A percentile compares a stretch with the other conserved stretches of the same genome.
Evolutionary conservation across 1,140 invertebrate genomes (phyloP).

Genomic region (Lepeophtheirus salmonis): DNA sequence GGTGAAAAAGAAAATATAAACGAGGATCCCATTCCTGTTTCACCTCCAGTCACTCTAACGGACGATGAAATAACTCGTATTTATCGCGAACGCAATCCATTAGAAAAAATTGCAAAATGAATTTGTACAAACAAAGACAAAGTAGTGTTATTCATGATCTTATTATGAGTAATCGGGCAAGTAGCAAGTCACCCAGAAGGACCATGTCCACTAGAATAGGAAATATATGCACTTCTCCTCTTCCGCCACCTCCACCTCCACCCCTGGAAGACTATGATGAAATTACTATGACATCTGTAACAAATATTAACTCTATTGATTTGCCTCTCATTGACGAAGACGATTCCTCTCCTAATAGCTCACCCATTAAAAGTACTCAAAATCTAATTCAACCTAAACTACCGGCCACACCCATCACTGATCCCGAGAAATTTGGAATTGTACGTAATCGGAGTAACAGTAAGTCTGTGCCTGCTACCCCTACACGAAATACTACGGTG

Average conservation of each 20-base stretch:
- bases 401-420: slow-evolving; percentile 5
- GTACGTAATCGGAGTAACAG: not conserved
- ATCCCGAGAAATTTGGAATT: slow-evolving; percentile 15
- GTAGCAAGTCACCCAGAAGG: not conserved
- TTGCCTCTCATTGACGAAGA: not conserved
- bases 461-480: not conserved
- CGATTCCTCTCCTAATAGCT: not conserved
- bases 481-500: not conserved
- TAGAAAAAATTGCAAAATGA: slow-evolving; percentile 5
- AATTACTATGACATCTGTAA: not conserved
- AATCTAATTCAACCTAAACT: not conserved
- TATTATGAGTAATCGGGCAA: not conserved
- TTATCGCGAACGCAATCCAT: not conserved
- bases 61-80: slow-evolving; percentile 11
- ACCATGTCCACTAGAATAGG: not conserved
- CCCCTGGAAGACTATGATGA: not conserved
- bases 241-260: not conserved
- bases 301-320: not conserved
- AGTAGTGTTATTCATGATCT: slow-evolving; percentile 12
- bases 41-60: not conserved
- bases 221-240: not conserved
- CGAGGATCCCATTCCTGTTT: too few species aligned
- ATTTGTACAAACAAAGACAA: not conserved
- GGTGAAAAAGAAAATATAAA: too few species aligned
- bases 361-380: not conserved